Base-by-base conservation (phyloP, 2,888 invertebrate genomes). In the Apodemia zela region DNA sequence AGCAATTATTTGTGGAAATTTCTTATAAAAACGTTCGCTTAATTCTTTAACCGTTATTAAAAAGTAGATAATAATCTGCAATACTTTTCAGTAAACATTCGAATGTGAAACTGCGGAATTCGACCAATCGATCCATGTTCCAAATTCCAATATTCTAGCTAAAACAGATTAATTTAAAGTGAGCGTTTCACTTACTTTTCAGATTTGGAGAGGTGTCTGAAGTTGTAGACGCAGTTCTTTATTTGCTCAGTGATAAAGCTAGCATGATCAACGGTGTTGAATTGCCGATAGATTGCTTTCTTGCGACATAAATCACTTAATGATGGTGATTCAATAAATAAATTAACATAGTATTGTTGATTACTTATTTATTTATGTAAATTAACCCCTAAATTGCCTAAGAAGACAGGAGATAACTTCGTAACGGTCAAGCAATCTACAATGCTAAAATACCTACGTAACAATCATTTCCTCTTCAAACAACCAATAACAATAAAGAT, bases 261-360 rank as follows among this genome's bases (percentile, higher is more conserved):
- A 93, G 93, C 45, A 96, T 97, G 94, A 94, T 97, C 59, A 96
- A 93, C 67, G 97, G 97, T 5, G 89, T 92, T 18, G 88, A 92
- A 60, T 79, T 97, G 45, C 94, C 95, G 1, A 87, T 97, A 38
- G 97, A 97, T 75, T 97, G 97, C 68, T 93, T 86, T 73, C 78
- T 85, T 64, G 86, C 89, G 11, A 68, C 71, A 63, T 69, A 64
- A 66, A 66, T 42, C 13, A 15, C 49, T 49, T 51, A 45, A 57
- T 47, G 47, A 13, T 59, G 13, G 15, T 6, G 4, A 25, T 33
- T 47, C 10, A 49, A 18, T 49, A 49, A 49, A 49, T 49, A 10
- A 49, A 42, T 42, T 42, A 42, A 15, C 42, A 42, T 15, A 15
- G 13, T 15, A 42, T 13, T 42, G 42, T 42, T 13, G 3, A 0